Percentiles rank a stretch among this genome's conserved stretches.
Evolutionary conservation across 2,888 invertebrate genomes (phyloP).

Genomic region (Phalangium opilio): DNA sequence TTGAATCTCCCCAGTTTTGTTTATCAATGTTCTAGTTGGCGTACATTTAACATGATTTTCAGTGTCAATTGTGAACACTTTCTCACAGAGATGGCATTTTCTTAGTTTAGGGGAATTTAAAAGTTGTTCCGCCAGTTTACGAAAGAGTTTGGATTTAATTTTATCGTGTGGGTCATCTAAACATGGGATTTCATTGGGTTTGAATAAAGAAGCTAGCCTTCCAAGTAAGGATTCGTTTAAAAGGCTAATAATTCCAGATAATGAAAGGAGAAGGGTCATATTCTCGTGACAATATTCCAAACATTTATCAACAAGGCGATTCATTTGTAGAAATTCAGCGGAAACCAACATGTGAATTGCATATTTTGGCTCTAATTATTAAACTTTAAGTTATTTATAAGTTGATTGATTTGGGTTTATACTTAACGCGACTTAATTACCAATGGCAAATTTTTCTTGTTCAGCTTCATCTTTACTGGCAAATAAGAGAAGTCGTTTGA

Average conservation of each 20-base stretch:
- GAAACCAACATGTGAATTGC: constrained; percentile 86
- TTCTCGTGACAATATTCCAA: constrained; percentile 69
- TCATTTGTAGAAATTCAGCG: constrained; percentile 87
- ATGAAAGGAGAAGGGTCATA: constrained; percentile 70
- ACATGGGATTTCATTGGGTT: constrained; percentile 67
- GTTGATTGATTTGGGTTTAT: too few relatives aligned
- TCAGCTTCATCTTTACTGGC: constrained; percentile 44
- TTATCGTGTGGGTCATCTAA: constrained; percentile 77
- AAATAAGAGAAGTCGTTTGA: constrained; percentile 91
- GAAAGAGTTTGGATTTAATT: constrained; percentile 14
- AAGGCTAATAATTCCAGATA: constrained; percentile 60
- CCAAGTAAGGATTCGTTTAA: too few relatives aligned
- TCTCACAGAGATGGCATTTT: too few relatives aligned
- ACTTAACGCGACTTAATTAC: too few relatives aligned
- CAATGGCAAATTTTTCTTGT: constrained; percentile 22
- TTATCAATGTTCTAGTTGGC: too few relatives aligned
- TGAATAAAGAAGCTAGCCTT: constrained; percentile 47
- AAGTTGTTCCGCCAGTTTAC: too few relatives aligned
- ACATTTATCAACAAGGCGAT: constrained; percentile 69
- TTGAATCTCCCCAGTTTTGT: too few relatives aligned
- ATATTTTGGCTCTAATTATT: constrained; percentile 50
- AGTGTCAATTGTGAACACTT: too few relatives aligned
- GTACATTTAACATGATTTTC: too few relatives aligned
- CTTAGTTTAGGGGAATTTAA: too few relatives aligned
- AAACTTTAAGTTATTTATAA: too few relatives aligned